Conservation (phyloP, 2,797 vertebrate species). For the Macrochelys suwanniensis region DNA sequence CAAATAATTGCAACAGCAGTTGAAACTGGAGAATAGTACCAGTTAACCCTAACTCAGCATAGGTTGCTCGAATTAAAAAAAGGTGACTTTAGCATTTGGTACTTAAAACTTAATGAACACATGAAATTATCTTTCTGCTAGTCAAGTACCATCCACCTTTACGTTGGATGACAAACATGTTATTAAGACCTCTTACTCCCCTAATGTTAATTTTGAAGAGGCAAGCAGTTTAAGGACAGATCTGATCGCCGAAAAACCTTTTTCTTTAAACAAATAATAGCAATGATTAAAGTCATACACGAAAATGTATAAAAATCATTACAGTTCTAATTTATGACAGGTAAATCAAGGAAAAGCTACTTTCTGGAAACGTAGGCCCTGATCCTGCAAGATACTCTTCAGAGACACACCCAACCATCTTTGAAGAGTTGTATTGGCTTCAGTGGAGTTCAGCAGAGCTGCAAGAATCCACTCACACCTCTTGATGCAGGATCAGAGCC, state of each 20-base stretch:
- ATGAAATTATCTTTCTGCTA: slow-evolving; percentile 33
- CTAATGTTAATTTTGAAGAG: slow-evolving; percentile 15
- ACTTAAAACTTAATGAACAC: slow-evolving; percentile 47
- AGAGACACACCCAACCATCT: neutral
- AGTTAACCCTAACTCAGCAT: slow-evolving; percentile 58
- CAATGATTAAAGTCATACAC: neutral
- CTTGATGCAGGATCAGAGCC: neutral
- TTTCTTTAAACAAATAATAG: neutral
- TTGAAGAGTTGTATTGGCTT: neutral
- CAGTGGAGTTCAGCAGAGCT: neutral
- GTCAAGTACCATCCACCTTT: neutral
- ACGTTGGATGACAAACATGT: neutral
- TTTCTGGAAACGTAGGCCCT: neutral
- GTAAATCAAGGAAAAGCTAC: neutral
- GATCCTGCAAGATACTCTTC: neutral
- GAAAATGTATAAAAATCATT: neutral
- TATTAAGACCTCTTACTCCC: slow-evolving; percentile 25
- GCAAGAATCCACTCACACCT: neutral
- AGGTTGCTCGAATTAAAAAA: slow-evolving; percentile 52
- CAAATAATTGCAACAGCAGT: slow-evolving; percentile 43
- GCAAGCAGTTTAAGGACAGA: neutral
- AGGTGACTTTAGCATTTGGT: slow-evolving; percentile 35
- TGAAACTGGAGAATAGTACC: slow-evolving; percentile 50
- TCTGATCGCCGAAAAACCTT: neutral
- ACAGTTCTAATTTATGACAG: neutral